These are phyloP conservation scores for Tethya wilhelma DNA, from an alignment of 37 sponge, comb jelly and placozoan genomes.

Conservation along the genomic window DNA sequence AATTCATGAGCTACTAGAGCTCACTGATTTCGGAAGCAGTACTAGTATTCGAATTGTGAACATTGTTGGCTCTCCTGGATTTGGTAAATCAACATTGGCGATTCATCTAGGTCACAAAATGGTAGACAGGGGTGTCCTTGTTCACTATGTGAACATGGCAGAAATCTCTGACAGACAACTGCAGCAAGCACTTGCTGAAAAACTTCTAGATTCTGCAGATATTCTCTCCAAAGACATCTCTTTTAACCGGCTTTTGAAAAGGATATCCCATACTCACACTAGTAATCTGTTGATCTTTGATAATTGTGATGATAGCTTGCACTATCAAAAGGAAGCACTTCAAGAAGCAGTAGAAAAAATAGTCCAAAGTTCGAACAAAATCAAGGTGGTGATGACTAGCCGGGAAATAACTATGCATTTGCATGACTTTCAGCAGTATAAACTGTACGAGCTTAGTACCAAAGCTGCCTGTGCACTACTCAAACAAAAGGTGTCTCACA, in stretches of 20 bases:
- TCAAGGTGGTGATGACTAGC: constrained; percentile 20
- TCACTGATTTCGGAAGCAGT: neutral
- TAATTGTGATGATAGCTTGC: constrained; percentile 21
- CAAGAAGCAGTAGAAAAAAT: constrained; percentile 3
- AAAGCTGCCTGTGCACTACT: neutral
- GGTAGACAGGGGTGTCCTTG: neutral
- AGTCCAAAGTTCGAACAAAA: neutral
- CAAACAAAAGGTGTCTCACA: neutral
- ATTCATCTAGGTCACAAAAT: constrained; percentile 17
- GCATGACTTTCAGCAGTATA: neutral
- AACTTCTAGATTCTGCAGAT: neutral
- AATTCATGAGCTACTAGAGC: neutral
- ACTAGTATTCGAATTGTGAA: neutral
- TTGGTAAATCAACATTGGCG: constrained; percentile 37
- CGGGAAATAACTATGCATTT: neutral
- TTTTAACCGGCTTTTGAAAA: neutral
- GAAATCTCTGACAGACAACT: neutral
- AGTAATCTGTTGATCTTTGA: constrained; percentile 2
- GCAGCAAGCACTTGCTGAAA: constrained; percentile 5
- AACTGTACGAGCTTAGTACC: neutral
- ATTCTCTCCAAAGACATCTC: neutral
- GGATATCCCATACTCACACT: neutral
- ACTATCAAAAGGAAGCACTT: neutral
- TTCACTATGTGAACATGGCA: constrained; percentile 21
- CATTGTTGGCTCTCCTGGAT: constrained; percentile 28